phyloP scores from a whole-genome alignment of 2,113 vertebrate genomes.

The Eurystomus gularis region DNA sequence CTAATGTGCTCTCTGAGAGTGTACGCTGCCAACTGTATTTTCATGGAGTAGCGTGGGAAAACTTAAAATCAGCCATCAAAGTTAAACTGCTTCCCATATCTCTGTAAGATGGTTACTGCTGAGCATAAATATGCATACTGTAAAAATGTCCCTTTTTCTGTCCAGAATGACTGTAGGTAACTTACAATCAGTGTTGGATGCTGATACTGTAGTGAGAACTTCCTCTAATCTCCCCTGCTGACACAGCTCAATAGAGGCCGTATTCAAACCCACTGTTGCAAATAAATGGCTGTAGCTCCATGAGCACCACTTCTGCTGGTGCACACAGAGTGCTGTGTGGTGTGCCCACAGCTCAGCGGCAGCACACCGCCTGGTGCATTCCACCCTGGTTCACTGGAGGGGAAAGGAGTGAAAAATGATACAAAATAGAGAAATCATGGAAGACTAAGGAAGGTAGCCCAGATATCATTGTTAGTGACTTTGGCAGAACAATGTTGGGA shows the following conservation, averaged over 20 bases:
- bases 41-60: conserved; percentile 24
- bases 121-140: not conserved
- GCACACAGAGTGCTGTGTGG: fast-evolving
- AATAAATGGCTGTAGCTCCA: fast-evolving
- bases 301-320: not conserved
- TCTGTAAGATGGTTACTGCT: not conserved
- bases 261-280: not conserved
- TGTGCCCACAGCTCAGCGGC: fast-evolving
- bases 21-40: conserved; percentile 3
- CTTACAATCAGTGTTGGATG: not conserved
- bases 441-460: not conserved
- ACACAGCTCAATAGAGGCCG: not conserved
- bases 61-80: conserved; percentile 44
- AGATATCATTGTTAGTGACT: fast-evolving
- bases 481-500: not conserved
- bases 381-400: not conserved
- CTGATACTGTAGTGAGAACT: not conserved
- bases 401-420: not conserved
- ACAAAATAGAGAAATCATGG: not conserved
- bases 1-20: conserved; percentile 1
- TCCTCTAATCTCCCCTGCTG: not conserved
- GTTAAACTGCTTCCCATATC: not conserved
- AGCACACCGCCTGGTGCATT: fast-evolving
- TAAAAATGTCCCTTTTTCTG: not conserved
- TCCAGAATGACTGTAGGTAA: not conserved